A percentile compares a stretch with the other conserved stretches of the same genome.
Conservation (phyloP, 1,140 invertebrate species). For the Tetramorium alpestre region DNA sequence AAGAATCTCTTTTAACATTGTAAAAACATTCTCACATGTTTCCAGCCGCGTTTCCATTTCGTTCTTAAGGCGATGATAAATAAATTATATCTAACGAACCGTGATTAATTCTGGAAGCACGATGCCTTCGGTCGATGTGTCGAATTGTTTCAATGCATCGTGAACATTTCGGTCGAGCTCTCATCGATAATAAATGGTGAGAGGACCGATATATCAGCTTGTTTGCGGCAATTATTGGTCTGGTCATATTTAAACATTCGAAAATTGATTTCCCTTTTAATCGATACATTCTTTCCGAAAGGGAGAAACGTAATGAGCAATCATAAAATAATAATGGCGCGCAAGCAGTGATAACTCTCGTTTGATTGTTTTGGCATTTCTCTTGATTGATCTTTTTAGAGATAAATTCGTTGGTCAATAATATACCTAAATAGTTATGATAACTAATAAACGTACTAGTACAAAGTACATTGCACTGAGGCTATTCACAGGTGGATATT, state of each 20-base stretch:
- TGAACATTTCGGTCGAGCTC: neutral
- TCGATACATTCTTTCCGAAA: neutral
- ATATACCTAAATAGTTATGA: neutral
- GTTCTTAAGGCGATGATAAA: slow-evolving; percentile 3
- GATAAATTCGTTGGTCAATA: neutral
- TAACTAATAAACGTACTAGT: neutral
- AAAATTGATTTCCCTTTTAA: slow-evolving; percentile 46
- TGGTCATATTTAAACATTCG: slow-evolving; percentile 15
- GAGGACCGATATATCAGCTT: neutral
- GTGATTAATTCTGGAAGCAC: neutral
- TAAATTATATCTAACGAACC: neutral
- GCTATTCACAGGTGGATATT: neutral
- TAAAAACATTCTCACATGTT: neutral
- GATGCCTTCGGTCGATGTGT: neutral
- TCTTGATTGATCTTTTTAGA: neutral
- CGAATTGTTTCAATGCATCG: slow-evolving; percentile 6
- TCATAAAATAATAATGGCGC: neutral
- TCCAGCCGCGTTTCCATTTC: neutral
- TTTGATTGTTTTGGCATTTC: neutral
- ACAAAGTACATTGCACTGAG: neutral
- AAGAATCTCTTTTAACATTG: neutral
- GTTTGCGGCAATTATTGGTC: slow-evolving; percentile 26
- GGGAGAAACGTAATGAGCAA: neutral
- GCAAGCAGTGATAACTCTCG: neutral
- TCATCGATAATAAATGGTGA: slow-evolving; percentile 15